A percentile compares a stretch with the other conserved stretches of the same genome.
Conservation (phyloP, 2,113 vertebrate genomes). For the Melanocharis versteri region DNA sequence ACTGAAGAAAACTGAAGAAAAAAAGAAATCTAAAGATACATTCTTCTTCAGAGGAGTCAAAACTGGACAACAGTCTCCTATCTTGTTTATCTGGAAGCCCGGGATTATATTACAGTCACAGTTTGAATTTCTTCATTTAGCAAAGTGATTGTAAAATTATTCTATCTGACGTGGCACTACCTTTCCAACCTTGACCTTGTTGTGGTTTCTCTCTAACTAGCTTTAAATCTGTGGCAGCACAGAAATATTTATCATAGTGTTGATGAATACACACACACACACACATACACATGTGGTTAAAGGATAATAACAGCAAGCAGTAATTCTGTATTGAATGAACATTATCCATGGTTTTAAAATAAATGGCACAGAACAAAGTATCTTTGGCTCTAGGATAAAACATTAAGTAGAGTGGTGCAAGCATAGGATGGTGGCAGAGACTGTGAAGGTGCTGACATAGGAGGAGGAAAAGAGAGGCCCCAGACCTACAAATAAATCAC, state of each 20-base stretch:
- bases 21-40: too few relatives aligned
- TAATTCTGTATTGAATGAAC: not conserved
- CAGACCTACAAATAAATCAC: not conserved
- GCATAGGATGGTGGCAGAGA: not conserved
- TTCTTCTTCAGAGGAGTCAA: not conserved
- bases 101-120: not conserved
- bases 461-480: not conserved
- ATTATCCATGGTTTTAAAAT: not conserved
- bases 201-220: not conserved
- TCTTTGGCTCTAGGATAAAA: not conserved
- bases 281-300: not conserved
- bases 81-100: not conserved
- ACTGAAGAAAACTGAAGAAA: too few relatives aligned
- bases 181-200: not conserved
- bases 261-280: not conserved
- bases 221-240: not conserved
- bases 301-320: not conserved
- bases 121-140: not conserved
- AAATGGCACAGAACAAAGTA: not conserved
- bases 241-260: not conserved
- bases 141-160: not conserved
- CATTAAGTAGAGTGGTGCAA: not conserved
- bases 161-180: not conserved
- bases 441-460: not conserved
- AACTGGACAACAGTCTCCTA: not conserved